Evolutionary conservation across 2,113 vertebrate species (phyloP), one percentile per base, ranked within the genome.

Genomic region (Vimba vimba): DNA sequence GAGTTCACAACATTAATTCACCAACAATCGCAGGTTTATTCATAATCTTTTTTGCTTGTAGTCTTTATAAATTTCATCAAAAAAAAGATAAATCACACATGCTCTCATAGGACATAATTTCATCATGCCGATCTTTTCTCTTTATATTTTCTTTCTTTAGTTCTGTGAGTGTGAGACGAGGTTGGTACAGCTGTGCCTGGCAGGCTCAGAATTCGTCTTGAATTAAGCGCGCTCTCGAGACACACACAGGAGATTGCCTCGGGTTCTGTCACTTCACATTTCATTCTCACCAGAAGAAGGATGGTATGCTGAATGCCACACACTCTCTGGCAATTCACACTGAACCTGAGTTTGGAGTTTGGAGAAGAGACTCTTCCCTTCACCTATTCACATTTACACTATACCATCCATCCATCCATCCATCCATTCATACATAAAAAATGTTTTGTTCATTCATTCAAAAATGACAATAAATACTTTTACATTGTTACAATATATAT

Each of bases 201-300:
- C 57, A 57, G 74, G 59, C 60, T 33, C 62, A 85, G 64, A n/a
- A 52, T 69, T 52, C n/a, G 0, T 81, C 64, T 71, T 77, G 55
- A 82, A 27, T 82, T 60, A 81, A 76, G 83, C n/a, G 45, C 25
- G 50, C 82, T 66, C 64, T 86, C 39, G 6, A 60, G 66, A 87
- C 27, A 76, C 83, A 52, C 62, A 71, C 78, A 73, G 39, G 79
- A 64, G 4, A 78, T 33, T 62, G 76, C 64, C 79, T 77, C 43
- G 4, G 75, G 73, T 78, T 55, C 52, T 86, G 79, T 86, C 87
- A 88, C 84, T 86, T 62, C 50, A 3, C 9, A 86, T 86, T 71
- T 83, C 21, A 82, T 25, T 47, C 68, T 79, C 12, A 6, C 7
- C 33, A 25, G 43, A 73, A 55, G 64, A 88, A 78, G 52, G 47